Percentiles rank a stretch among this genome's conserved stretches.
Conservation (phyloP, 2,797 vertebrate species). For the Mormyrops attenuatus region DNA sequence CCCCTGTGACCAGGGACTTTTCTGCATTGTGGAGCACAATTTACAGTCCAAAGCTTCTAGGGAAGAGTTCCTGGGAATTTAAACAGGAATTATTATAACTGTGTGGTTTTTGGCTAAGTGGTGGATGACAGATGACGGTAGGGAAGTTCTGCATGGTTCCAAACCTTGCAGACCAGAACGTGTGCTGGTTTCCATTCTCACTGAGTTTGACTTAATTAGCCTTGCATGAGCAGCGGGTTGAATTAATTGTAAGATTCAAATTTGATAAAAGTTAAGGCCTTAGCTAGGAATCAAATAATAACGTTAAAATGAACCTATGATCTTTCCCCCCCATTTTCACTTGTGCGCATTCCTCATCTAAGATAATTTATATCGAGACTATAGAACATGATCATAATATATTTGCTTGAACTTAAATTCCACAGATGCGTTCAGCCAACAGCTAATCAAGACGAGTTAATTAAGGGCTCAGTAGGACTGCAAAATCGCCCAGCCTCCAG, state of each 20-base stretch:
- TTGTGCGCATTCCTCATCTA: not conserved
- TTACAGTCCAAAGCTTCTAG: not conserved
- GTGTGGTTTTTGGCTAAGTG: constrained; percentile 1
- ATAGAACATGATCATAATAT: not conserved
- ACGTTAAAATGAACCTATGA: not conserved
- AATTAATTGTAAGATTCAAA: not conserved
- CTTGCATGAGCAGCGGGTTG: not conserved
- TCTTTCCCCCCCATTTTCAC: not conserved
- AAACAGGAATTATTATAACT: constrained; percentile 3
- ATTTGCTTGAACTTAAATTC: not conserved
- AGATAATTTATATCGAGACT: not conserved
- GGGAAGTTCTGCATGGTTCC: not conserved
- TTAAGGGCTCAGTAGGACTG: not conserved
- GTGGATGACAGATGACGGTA: not conserved
- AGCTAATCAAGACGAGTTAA: not conserved
- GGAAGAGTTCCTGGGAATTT: not conserved
- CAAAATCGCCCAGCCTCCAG: not conserved
- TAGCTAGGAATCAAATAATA: not conserved
- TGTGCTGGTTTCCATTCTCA: not conserved
- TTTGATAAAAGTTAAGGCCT: not conserved
- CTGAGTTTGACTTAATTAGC: not conserved
- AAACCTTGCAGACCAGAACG: not conserved
- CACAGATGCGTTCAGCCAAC: not conserved
- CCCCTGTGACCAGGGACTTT: not conserved
- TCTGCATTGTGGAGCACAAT: not conserved